Evolutionary conservation across 2,797 vertebrate genomes (phyloP).

Genomic region (Anabacerthia variegaticeps): DNA sequence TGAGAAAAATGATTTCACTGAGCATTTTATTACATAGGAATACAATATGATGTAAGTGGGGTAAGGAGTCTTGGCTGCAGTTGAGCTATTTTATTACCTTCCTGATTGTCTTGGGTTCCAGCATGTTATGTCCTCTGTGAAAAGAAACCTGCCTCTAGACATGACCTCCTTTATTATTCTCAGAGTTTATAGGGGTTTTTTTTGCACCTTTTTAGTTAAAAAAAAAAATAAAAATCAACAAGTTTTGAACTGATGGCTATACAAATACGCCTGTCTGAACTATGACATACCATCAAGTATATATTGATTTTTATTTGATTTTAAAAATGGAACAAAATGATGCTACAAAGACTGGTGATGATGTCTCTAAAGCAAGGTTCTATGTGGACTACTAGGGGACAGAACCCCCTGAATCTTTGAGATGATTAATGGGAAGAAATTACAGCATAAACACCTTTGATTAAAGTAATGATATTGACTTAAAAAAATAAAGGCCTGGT

Average conservation of each 20-base stretch:
- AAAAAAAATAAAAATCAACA: not conserved
- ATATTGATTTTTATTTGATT: not conserved
- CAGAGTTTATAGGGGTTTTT: not conserved
- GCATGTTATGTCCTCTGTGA: not conserved
- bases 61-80: not conserved
- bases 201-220: not conserved
- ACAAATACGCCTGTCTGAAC: not conserved
- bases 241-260: not conserved
- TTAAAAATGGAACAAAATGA: not conserved
- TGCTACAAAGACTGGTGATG: not conserved
- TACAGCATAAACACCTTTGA: not conserved
- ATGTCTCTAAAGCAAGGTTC: not conserved
- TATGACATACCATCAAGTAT: not conserved
- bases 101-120: not conserved
- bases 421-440: not conserved
- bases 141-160: not conserved
- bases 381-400: not conserved
- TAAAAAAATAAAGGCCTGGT: not conserved
- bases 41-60: not conserved
- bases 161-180: not conserved
- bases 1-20: not conserved
- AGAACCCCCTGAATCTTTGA: not conserved
- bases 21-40: not conserved
- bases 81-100: conserved; percentile 14
- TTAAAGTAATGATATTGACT: not conserved